Percentiles rank a stretch among this genome's conserved stretches.
Evolutionary conservation across 2,888 invertebrate species (phyloP).

Genomic region (Hipparchia semele): DNA sequence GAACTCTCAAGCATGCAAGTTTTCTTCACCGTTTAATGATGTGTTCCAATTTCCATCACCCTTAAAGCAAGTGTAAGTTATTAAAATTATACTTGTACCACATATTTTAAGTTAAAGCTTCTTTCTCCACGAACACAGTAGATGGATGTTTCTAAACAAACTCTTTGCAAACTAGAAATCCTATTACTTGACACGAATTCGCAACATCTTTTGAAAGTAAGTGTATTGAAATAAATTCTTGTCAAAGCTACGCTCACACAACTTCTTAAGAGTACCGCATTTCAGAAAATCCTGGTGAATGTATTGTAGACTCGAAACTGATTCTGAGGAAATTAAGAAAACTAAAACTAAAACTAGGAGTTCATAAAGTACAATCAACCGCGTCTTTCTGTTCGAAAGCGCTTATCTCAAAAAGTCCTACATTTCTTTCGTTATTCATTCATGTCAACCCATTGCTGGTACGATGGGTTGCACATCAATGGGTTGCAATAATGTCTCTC

Average conservation of each 20-base stretch:
- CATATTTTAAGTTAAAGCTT: not conserved
- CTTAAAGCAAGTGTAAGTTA: too few species aligned
- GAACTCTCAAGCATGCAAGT: too few species aligned
- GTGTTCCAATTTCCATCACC: too few species aligned
- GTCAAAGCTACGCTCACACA: slow-evolving; percentile 8
- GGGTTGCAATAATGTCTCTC: too few species aligned
- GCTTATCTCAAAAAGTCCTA: not conserved
- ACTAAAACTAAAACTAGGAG: not conserved
- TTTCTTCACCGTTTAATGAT: too few species aligned
- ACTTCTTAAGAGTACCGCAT: slow-evolving; percentile 7
- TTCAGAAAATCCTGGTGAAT: not conserved
- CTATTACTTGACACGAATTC: slow-evolving; percentile 2
- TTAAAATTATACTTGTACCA: not conserved
- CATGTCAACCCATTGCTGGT: too few species aligned
- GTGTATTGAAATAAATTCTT: slow-evolving; percentile 18
- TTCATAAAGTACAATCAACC: not conserved
- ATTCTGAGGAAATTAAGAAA: not conserved
- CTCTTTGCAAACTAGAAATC: slow-evolving; percentile 2
- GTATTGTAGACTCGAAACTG: not conserved
- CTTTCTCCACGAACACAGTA: not conserved
- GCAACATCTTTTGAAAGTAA: not conserved
- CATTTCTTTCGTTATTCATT: too few species aligned
- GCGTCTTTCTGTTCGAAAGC: not conserved
- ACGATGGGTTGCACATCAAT: too few species aligned
- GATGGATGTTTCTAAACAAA: not conserved